phyloP scores from a whole-genome alignment of 2,888 invertebrate species.

The Cephus spinipes region DNA sequence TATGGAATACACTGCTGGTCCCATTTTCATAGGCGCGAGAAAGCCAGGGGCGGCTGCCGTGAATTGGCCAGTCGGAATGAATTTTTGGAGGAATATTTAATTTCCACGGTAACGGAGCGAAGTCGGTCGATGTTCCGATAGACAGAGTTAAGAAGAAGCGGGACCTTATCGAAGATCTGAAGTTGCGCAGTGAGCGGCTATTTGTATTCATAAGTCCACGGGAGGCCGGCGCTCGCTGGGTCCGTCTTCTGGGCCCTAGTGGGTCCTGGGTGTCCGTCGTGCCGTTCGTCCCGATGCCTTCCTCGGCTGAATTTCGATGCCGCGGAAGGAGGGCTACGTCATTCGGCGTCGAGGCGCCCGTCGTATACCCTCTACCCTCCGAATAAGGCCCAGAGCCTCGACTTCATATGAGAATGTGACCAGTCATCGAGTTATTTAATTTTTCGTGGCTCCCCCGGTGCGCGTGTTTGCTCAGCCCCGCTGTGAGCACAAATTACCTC shows the following conservation, averaged over 20 bases:
- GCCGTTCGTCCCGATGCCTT: conserved; percentile 10
- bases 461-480: conserved; percentile 73
- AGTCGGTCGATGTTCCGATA: conserved; percentile 28
- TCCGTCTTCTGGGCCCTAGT: conserved; percentile 6
- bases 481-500: conserved; percentile 75
- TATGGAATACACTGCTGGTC: neutral
- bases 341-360: conserved; percentile 41
- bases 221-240: conserved; percentile 62
- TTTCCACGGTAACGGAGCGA: neutral
- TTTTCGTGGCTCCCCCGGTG: conserved; percentile 67
- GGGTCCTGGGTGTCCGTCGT: conserved; percentile 5
- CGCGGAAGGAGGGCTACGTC: conserved; percentile 42
- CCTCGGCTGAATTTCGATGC: conserved; percentile 7
- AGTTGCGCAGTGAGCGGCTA: conserved; percentile 66
- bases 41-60: neutral
- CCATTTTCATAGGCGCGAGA: neutral
- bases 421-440: conserved; percentile 73
- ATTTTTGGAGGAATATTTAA: neutral
- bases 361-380: conserved; percentile 19
- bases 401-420: conserved; percentile 70
- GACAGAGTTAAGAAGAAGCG: conserved; percentile 27
- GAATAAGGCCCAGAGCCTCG: neutral
- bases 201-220: conserved; percentile 67
- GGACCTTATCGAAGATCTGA: conserved; percentile 63
- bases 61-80: neutral